Evolutionary conservation across 2,113 vertebrate species (phyloP).

Genomic region (Pagrus major): DNA sequence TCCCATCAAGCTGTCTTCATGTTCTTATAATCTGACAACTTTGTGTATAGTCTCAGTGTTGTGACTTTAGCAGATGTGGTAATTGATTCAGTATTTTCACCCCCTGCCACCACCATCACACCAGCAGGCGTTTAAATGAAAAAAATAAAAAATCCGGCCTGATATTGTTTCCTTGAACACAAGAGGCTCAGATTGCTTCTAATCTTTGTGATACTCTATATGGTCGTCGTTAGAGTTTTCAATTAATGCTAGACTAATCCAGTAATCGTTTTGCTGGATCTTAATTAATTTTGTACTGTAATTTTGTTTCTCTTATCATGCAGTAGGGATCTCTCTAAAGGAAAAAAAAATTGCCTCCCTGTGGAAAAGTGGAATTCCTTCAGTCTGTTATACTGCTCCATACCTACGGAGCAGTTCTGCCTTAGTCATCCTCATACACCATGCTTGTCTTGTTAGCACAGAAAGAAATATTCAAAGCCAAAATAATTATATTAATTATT

Average conservation of each 20-base stretch:
- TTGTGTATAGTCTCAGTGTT: conserved; percentile 12
- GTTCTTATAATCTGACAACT: conserved; percentile 23
- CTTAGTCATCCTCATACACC: not conserved
- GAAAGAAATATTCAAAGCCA: not conserved
- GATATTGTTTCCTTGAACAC: conserved; percentile 51
- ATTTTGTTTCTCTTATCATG: conserved; percentile 74
- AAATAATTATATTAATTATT: conserved; percentile 1
- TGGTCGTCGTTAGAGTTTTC: conserved; percentile 73
- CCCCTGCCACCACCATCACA: not conserved
- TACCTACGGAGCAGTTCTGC: conserved; percentile 6
- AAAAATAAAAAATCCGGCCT: conserved; percentile 19
- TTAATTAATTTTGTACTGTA: conserved; percentile 80
- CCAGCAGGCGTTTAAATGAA: not conserved
- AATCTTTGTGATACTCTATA: conserved; percentile 68
- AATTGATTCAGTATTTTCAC: conserved; percentile 26
- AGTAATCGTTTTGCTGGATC: conserved; percentile 77
- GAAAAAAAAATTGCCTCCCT: conserved; percentile 41
- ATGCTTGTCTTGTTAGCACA: not conserved
- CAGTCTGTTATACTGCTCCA: not conserved
- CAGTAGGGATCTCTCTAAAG: conserved; percentile 54
- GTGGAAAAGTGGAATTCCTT: conserved; percentile 46
- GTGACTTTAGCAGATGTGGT: conserved; percentile 1
- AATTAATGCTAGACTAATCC: conserved; percentile 75
- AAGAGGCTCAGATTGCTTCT: conserved; percentile 42
- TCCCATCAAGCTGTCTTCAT: not conserved